A percentile compares a stretch with the other conserved stretches of the same genome.
Evolutionary conservation across 1,140 invertebrate genomes (phyloP).

Genomic region (Thalassaphorura encarpata): DNA sequence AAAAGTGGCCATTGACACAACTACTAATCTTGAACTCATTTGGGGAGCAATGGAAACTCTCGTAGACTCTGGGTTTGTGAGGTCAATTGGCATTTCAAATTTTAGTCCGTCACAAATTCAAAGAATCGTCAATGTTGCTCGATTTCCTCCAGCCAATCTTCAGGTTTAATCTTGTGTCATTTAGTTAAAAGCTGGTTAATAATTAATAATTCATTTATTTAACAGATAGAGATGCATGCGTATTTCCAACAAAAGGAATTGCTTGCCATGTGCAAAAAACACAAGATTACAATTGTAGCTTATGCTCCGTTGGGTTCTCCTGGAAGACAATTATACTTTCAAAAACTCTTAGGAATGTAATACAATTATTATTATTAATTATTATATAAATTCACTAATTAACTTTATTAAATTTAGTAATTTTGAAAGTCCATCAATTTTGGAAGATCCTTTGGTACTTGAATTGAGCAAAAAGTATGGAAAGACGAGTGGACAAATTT

Average conservation of each 20-base stretch:
- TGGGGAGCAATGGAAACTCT: slow-evolving; percentile 40
- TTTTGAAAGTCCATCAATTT: slow-evolving; percentile 24
- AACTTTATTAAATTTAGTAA: not conserved
- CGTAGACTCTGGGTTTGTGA: not conserved
- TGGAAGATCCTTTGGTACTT: slow-evolving; percentile 36
- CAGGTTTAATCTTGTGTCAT: not conserved
- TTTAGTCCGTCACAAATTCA: slow-evolving; percentile 48
- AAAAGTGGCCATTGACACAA: slow-evolving; percentile 18
- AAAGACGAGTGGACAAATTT: slow-evolving; percentile 39
- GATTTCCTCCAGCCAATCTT: slow-evolving; percentile 53
- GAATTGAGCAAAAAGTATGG: slow-evolving; percentile 35
- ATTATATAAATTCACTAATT: not conserved
- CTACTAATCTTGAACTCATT: slow-evolving; percentile 1
- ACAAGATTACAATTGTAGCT: slow-evolving; percentile 39
- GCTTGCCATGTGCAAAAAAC: slow-evolving; percentile 37
- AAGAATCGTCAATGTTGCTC: slow-evolving; percentile 44
- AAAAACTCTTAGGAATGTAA: not conserved
- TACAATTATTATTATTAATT: not conserved
- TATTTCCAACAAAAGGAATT: slow-evolving; percentile 43
- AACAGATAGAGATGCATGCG: slow-evolving; percentile 37
- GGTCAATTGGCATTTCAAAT: slow-evolving; percentile 44
- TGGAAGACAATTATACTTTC: slow-evolving; percentile 36
- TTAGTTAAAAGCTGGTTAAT: no score
- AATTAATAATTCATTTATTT: not conserved
- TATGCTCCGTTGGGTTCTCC: slow-evolving; percentile 72